A percentile compares a stretch with the other conserved stretches of the same genome.
phyloP scores from a whole-genome alignment of 2,113 vertebrate genomes.

The Panthera uncia region DNA sequence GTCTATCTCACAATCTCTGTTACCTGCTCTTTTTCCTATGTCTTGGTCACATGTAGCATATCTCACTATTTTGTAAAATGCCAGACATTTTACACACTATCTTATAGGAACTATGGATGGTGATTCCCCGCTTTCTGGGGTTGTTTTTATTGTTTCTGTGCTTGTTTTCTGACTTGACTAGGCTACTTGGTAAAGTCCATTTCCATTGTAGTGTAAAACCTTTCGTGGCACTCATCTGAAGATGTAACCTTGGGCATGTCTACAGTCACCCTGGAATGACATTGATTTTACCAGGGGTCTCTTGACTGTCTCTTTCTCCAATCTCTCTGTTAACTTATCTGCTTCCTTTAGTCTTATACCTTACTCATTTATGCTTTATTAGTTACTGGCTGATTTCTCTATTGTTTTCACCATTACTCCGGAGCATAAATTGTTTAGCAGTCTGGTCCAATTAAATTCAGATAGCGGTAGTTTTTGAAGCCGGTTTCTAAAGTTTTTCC shows the following conservation, averaged over 20 bases:
- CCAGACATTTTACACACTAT: not conserved
- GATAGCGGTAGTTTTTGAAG: not conserved
- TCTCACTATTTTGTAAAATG: not conserved
- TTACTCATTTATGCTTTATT: not conserved
- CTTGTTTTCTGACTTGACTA: not conserved
- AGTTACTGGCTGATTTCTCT: not conserved
- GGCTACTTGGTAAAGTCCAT: not conserved
- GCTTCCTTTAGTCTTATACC: not conserved
- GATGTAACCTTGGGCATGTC: not conserved
- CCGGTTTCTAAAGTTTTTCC: not conserved
- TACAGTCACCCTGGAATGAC: not conserved
- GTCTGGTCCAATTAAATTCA: not conserved
- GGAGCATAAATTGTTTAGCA: not conserved
- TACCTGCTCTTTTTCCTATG: not conserved
- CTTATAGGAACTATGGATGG: not conserved
- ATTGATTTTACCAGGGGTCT: not conserved
- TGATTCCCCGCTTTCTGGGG: not conserved
- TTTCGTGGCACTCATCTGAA: not conserved
- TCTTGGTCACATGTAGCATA: not conserved
- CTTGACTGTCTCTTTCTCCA: not conserved
- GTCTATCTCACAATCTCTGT: not conserved
- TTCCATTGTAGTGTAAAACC: not conserved
- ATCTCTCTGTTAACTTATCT: not conserved
- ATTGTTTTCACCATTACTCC: not conserved
- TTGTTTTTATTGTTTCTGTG: not conserved